Base-by-base conservation (phyloP, 2,888 invertebrate genomes). In the Agrotis clavis region DNA sequence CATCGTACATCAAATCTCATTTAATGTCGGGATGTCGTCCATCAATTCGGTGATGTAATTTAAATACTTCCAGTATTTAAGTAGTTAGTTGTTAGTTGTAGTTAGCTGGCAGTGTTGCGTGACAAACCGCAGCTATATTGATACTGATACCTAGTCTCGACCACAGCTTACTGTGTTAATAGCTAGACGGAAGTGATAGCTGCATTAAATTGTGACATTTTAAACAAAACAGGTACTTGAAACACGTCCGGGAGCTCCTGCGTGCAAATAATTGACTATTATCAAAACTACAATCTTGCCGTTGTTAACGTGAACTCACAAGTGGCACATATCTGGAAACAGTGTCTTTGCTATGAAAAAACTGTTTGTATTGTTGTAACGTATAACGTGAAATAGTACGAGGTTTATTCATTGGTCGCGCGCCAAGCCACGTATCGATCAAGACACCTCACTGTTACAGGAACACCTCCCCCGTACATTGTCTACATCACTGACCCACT, bases 401-500 rank as follows among this genome's bases (percentile, higher is more conserved):
- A 79, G 81, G 81, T 72, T 80, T 82, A 79, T 78, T 83, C 67
- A 82, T 89, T 91, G 91, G 91, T 88, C 71, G 59, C 81, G 70
- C 83, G 91, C 91, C 91, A 91, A 90, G 81, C 83, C 85, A 83
- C 84, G 79, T 82, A 84, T 84, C 77, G 79, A 80, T 79, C 71
- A 67, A 71, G 71, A 56, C 74, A 73, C 77, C 71, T 83, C 81
- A 77, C 81, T 70, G 73, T 67, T 76, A 74, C 85, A 82, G 74
- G 75, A 84, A 86, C 79, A 85, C 77, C 77, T 67, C 81, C 85
- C 74, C 70, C 61, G 71, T 74, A 77, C 88, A 87, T 87, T 81
- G 87, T 84, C 77, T 80, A 87, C 88, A 89, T 91, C 87, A 85
- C 87, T 89, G 91, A 90, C 89, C 91, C 90, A 90, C 88, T 90